Percentiles rank a stretch among this genome's conserved stretches.
Evolutionary conservation across 2,888 invertebrate genomes (phyloP).

Genomic region (Epistrophe eligans): DNA sequence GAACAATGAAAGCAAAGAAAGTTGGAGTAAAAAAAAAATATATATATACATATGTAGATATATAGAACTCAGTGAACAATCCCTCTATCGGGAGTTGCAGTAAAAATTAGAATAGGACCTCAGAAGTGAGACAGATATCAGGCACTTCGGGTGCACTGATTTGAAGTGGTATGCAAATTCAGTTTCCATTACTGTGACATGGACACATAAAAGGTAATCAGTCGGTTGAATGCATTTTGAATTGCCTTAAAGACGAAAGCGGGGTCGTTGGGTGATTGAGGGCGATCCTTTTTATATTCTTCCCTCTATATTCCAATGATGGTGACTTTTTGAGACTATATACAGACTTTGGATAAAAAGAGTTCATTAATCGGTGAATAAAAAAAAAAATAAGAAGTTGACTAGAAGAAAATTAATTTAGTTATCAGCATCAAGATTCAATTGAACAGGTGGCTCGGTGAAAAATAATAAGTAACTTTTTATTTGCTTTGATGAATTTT

Average conservation of each 20-base stretch:
- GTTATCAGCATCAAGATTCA: background rate
- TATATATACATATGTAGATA: no score
- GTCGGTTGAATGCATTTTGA: constrained; percentile 55
- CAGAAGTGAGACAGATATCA: constrained; percentile 54
- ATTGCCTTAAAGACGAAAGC: constrained; percentile 33
- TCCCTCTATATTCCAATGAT: background rate
- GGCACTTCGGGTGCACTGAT: constrained; percentile 56
- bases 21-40: constrained; percentile 2
- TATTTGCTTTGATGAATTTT: no score
- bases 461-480: no score
- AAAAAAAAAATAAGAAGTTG: background rate
- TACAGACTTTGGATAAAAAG: background rate
- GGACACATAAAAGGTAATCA: constrained; percentile 71
- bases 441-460: no score
- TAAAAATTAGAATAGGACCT: constrained; percentile 64
- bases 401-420: background rate
- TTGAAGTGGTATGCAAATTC: constrained; percentile 68
- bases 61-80: background rate
- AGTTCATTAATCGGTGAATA: background rate
- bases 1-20: constrained; percentile 25
- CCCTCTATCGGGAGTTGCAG: constrained; percentile 50
- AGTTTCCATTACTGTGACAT: constrained; percentile 66
- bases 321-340: background rate
- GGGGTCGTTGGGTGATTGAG: background rate
- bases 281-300: background rate